phyloP scores from a whole-genome alignment of 1,140 invertebrate genomes.

The Apolygus lucorum region DNA sequence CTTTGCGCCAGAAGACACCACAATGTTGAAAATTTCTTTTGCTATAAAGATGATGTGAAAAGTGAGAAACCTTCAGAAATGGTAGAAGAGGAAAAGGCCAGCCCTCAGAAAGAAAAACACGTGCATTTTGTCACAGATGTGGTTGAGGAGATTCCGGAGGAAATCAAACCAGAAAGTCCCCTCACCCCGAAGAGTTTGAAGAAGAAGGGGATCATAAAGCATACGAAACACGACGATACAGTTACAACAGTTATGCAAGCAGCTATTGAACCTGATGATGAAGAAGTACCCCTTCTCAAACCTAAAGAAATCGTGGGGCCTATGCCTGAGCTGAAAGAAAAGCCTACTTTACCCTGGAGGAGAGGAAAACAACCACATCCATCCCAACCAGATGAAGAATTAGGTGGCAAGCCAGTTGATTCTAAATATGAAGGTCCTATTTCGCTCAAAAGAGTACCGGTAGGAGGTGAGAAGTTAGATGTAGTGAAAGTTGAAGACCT shows the following conservation, averaged over 20 bases:
- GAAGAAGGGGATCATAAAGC: slow-evolving; percentile 28
- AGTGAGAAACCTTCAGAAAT: slow-evolving; percentile 17
- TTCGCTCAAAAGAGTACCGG: slow-evolving; percentile 5
- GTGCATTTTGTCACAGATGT: slow-evolving; percentile 24
- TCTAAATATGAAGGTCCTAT: slow-evolving; percentile 25
- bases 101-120: slow-evolving; percentile 25
- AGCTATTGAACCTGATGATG: slow-evolving; percentile 20
- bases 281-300: slow-evolving; percentile 27
- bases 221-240: slow-evolving; percentile 9
- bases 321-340: slow-evolving; percentile 24
- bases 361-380: slow-evolving; percentile 38
- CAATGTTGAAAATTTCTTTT: slow-evolving; percentile 21
- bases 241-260: slow-evolving; percentile 5
- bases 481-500: slow-evolving; percentile 35
- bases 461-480: slow-evolving; percentile 18
- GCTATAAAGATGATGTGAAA: slow-evolving; percentile 17
- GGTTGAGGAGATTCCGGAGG: slow-evolving; percentile 22
- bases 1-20: slow-evolving; percentile 2
- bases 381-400: no score
- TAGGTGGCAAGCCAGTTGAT: slow-evolving; percentile 31
- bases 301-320: slow-evolving; percentile 24
- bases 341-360: slow-evolving; percentile 31
- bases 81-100: slow-evolving; percentile 32
- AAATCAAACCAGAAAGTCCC: slow-evolving; percentile 22
- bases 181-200: slow-evolving; percentile 9